Evolutionary conservation across 2,113 vertebrate species (phyloP).

Genomic region (Gnathonemus longibarbis): DNA sequence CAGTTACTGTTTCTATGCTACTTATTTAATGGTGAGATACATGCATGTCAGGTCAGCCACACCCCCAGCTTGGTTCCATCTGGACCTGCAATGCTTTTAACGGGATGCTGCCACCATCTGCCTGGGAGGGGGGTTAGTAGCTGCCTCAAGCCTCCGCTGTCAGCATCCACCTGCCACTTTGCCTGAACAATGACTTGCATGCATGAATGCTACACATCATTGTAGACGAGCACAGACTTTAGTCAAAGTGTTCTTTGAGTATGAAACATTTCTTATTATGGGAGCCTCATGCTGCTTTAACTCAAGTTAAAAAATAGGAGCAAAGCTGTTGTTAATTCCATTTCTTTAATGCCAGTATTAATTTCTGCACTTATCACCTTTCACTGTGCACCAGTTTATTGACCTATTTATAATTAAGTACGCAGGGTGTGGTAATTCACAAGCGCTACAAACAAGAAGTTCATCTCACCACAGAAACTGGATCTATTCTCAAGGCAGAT

Average conservation of each 20-base stretch:
- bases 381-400: neutral
- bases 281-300: neutral
- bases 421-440: neutral
- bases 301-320: neutral
- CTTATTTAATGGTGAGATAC: neutral
- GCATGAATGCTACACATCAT: neutral
- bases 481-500: neutral
- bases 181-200: neutral
- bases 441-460: neutral
- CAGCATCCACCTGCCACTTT: neutral
- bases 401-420: neutral
- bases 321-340: neutral
- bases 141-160: neutral
- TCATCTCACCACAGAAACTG: slow-evolving; percentile 1
- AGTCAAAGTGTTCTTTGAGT: neutral
- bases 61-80: neutral
- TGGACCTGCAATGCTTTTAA: neutral
- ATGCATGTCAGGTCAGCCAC: neutral
- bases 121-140: neutral
- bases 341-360: neutral
- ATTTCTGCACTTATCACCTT: neutral
- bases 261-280: neutral
- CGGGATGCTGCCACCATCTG: neutral
- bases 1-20: neutral
- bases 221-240: neutral